phyloP scores from a whole-genome alignment of 2,888 invertebrate genomes.

The Netelia virgata region DNA sequence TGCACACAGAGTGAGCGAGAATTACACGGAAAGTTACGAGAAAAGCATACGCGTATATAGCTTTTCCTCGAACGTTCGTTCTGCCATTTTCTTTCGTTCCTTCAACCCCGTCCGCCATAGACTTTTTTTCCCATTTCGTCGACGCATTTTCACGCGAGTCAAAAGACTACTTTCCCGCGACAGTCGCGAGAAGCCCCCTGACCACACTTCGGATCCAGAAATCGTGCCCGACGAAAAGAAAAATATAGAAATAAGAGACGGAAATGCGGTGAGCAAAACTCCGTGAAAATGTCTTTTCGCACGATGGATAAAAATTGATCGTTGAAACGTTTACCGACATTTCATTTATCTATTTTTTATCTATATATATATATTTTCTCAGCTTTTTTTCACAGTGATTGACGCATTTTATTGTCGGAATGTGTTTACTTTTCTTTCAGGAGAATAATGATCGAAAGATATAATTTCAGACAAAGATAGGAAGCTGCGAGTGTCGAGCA shows the following conservation, averaged over 20 bases:
- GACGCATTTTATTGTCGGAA: not conserved
- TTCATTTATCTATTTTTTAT: too few relatives aligned
- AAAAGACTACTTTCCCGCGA: slow-evolving; percentile 14
- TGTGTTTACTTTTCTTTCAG: slow-evolving; percentile 22
- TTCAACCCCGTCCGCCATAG: not conserved
- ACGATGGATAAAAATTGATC: not conserved
- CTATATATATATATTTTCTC: too few relatives aligned
- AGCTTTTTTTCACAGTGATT: too few relatives aligned
- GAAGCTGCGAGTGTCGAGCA: slow-evolving; percentile 54
- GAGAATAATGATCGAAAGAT: not conserved
- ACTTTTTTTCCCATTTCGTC: not conserved
- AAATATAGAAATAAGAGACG: slow-evolving; percentile 35
- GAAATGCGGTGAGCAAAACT: slow-evolving; percentile 22
- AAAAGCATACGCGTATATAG: slow-evolving; percentile 24
- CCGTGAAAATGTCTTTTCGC: slow-evolving; percentile 10
- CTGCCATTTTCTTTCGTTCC: slow-evolving; percentile 16
- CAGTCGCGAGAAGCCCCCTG: slow-evolving; percentile 12
- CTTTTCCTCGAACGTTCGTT: not conserved
- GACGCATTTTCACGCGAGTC: slow-evolving; percentile 2
- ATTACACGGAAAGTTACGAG: slow-evolving; percentile 23
- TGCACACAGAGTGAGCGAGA: not conserved
- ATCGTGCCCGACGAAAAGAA: slow-evolving; percentile 38
- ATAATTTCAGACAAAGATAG: not conserved
- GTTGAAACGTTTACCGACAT: not conserved
- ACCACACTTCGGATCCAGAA: slow-evolving; percentile 42